Evolutionary conservation across 2,113 vertebrate genomes (phyloP), one percentile per base, ranked within the genome.

Genomic region (Fregetta grallaria): DNA sequence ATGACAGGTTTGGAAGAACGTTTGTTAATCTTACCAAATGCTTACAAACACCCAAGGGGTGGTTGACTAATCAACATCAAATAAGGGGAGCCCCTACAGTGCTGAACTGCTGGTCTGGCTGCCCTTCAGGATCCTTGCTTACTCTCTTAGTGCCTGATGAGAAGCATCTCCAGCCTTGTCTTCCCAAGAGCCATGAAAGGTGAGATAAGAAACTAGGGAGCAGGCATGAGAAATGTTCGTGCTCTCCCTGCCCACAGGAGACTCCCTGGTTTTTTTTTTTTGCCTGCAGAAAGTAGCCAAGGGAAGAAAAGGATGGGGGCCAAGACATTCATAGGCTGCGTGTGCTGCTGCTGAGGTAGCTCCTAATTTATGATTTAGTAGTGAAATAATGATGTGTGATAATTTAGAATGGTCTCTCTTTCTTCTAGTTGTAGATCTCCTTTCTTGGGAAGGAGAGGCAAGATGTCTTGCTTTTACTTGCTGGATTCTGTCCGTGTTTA

Each of bases 321-420:
- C 70, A 89, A 88, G 52, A 77, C 52, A n/a, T 45, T 74, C 17
- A n/a, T 7, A 75, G 53, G 23, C 56, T 83, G 47, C 38, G 45
- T 71, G 14, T 67, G n/a, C n/a, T 81, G 75, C 83, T 90, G 30
- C 61, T 92, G 71, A 67, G 44, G 49, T 58, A 55, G 70, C 63
- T 91, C 49, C 63, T 44, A n/a, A 62, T 61, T 58, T 58, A 25
- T 92, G 74, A 92, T 91, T 96, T 83, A 92, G 47, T 42, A 50
- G 36, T n/a, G 86, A 86, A 95, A 94, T 94, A 62, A 83, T 59
- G 63, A 80, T 71, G 59, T 91, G 72, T 75, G 80, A 26, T 92
- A 70, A 77, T 80, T 90, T 42, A 84, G 27, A 86, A 45, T 4
- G 4, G 22, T 73, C 20, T 92, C 29, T 76, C 42, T 74, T 32